Base-by-base conservation (phyloP, 1,140 invertebrate species). In the Psilanteris sp. region DNA sequence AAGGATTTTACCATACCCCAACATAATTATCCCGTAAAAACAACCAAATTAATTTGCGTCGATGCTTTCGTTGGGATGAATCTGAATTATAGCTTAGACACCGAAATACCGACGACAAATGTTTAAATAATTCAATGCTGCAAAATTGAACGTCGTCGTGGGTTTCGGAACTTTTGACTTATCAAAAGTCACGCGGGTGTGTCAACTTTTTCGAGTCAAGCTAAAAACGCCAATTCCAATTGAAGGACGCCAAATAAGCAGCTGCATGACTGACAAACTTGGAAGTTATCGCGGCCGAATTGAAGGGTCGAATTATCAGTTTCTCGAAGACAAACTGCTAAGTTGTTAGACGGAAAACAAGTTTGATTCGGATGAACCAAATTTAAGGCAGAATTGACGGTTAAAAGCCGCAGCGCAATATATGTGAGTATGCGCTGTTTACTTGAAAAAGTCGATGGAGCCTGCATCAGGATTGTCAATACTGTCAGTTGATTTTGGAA, bases 401-500 rank as follows among this genome's bases (percentile, higher is more conserved):
- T 57, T 14, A 34, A 32, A 14, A 48, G 31, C 32, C 8, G 32
- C 44, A 66, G 14, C 11, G 50, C 26, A 18, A 41, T 50, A 50
- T 50, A 64, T 18, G 2, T 8, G 36, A 1, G n/a, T 27, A 11
- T 29, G 22, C 36, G 18, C 37, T 74, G 32, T 70, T 76, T 76
- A 66, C 52, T 76, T 41, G 27, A 59, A 52, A 66, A 76, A 62
- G 66, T 70, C 64, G 55, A 68, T 46, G 15, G 36, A 27, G 46
- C 39, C 52, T 27, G 39, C 34, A 61, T 62, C 55, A 37, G 27
- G 7, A 70, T 62, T 77, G 57, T 68, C 62, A 78, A 70, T 70
- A 66, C 36, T 66, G 44, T 68, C 57, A 61, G 68, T 73, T 78
- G 75, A 73, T 73, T 68, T 78, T 73, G 41, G 75, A 73, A 73